Evolutionary conservation across 2,888 invertebrate genomes (phyloP).

Genomic region (Trissolcus brochymenae): DNA sequence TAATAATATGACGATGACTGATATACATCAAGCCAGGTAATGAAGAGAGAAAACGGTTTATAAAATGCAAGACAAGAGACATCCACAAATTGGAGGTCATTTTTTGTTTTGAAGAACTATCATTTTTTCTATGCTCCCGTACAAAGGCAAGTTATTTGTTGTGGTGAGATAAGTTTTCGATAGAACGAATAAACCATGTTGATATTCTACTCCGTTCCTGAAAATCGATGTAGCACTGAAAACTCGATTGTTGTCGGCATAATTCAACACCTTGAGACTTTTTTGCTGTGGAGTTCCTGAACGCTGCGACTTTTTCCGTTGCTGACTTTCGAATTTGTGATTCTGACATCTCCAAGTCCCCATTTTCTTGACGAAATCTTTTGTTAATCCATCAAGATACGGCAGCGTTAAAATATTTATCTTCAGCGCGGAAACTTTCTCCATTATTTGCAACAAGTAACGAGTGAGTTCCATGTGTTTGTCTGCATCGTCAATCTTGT

Average conservation of each 20-base stretch:
- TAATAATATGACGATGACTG: conserved; percentile 29
- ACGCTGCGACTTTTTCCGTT: no score
- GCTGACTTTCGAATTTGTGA: no score
- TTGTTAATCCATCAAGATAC: conserved; percentile 1
- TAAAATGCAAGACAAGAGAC: conserved; percentile 10
- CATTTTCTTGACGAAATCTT: no score
- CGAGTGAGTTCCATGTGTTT: conserved; percentile 43
- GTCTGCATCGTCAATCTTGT: conserved; percentile 44
- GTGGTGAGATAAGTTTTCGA: conserved; percentile 4
- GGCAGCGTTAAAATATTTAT: conserved; percentile 30
- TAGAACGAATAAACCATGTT: conserved; percentile 18
- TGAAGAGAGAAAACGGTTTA: conserved; percentile 12
- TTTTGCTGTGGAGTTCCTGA: no score
- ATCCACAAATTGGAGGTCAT: conserved; percentile 6
- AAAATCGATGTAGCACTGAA: not conserved
- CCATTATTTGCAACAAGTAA: conserved; percentile 51
- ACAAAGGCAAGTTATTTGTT: conserved; percentile 17
- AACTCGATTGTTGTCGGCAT: no score
- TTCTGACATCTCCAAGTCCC: no score
- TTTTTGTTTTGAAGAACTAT: conserved; percentile 7
- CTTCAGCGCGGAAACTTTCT: conserved; percentile 56
- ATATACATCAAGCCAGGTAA: conserved; percentile 6
- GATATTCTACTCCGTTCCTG: conserved; percentile 18
- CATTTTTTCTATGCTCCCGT: conserved; percentile 34
- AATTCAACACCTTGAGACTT: no score